These are phyloP conservation scores for Chaenocephalus aceratus DNA, from an alignment of 2,113 vertebrate species.

Conservation along the genomic window DNA sequence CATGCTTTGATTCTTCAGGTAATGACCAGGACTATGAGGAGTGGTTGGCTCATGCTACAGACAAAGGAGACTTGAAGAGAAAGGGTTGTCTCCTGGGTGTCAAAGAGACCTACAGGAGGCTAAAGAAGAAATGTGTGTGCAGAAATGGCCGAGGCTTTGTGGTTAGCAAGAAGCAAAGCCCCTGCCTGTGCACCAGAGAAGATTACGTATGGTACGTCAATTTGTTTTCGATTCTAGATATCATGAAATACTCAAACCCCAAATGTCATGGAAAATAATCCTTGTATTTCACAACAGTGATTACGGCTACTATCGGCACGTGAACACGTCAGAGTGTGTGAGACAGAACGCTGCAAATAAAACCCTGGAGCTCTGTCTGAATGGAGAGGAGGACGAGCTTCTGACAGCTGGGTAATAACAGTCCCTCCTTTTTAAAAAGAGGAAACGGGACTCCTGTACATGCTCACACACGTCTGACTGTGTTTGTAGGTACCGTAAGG, in stretches of 20 bases:
- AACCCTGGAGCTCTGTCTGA: conserved; percentile 77
- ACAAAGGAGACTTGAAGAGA: conserved; percentile 48
- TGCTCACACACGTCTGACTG: not conserved
- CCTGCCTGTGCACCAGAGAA: conserved; percentile 76
- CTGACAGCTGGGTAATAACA: conserved; percentile 78
- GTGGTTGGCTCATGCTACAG: conserved; percentile 84
- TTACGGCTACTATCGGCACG: conserved; percentile 81
- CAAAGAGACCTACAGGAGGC: conserved; percentile 80
- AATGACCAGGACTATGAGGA: conserved; percentile 81
- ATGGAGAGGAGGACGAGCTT: conserved; percentile 81
- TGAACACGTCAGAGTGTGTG: conserved; percentile 83
- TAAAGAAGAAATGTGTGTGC: conserved; percentile 82
- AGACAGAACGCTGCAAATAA: conserved; percentile 70
- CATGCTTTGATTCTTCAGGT: conserved; percentile 48
- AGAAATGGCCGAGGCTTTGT: conserved; percentile 78
- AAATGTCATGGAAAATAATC: not conserved
- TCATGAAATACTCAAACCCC: not conserved
- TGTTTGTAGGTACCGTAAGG: conserved; percentile 83
- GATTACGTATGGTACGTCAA: conserved; percentile 78
- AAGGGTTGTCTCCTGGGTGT: conserved; percentile 81
- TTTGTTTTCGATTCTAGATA: not conserved
- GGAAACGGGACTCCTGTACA: not conserved
- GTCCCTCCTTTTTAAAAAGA: not conserved
- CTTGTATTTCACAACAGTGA: conserved; percentile 73
- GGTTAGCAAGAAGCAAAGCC: conserved; percentile 73